Evolutionary conservation across 1,140 invertebrate species (phyloP), one percentile per base, ranked within the genome.

Genomic region (Nasonia longicornis): DNA sequence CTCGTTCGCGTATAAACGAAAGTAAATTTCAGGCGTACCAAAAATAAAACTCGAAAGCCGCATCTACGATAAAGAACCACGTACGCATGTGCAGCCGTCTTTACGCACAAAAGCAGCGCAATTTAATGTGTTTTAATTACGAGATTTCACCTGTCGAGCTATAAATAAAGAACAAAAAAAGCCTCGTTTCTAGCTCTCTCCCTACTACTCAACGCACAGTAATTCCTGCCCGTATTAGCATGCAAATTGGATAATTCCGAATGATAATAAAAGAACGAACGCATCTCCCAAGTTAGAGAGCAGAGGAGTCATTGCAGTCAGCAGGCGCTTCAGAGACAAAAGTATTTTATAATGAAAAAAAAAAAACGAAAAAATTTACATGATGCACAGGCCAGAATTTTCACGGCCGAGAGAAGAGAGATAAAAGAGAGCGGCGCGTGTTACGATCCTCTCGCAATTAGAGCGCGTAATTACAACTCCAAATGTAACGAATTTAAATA

Each of bases 271-370:
- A 58, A 58, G 52, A 58, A 58, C 52, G 2, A 58, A 58, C 20
- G 52, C 52, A 58, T n/a, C 52, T n/a, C 6, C 52, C 52, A 20
- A 58, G 52, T 58, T 58, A 58, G 52, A 58, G 52, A 58, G 52
- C 16, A 58, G 52, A 58, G 52, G 20, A 58, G 38, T 8, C 38
- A 42, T 3, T 16, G 16, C 26, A 26, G 26, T 6, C 52, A 58
- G 52, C 52, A 58, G 16, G 16, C 52, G 52, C 20, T 16, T 58
- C 14, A 29, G 64, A 67, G 64, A 31, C 22, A 26, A 67, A 29
- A 67, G 12, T 29, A 67, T 67, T 67, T 67, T 67, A 29, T 67
- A 31, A 67, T 67, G 64, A 67, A 67, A 71, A 71, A 71, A 67
- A 67, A 71, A 71, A 71, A 7, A 4, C 2, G 42, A 71, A 67